Base-by-base conservation (phyloP, 2,797 vertebrate genomes). In the Chromobotia macracanthus region DNA sequence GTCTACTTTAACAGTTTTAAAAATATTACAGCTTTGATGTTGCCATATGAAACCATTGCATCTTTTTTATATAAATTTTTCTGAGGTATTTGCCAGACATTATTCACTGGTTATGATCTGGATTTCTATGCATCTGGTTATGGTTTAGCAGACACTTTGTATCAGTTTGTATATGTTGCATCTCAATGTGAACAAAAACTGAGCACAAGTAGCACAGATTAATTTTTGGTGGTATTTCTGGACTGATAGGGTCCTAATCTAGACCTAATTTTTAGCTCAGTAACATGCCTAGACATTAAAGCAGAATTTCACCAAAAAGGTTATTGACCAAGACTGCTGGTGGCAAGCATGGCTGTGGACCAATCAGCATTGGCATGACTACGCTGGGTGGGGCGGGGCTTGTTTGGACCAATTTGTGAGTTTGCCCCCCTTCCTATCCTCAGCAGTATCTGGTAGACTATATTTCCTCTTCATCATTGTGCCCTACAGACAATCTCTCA, bases 371-470 rank as follows among this genome's bases (percentile, higher is more conserved):
- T 61, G 31, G 23, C 35, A 44, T 68, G 55, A 25, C 71, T 80
- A 80, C 44, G 6, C n/a, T n/a, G n/a, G n/a, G 31, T 5, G 3
- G 31, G 8, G 11, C 8, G 61, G 70, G 41, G 44, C 77, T 63
- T 51, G 21, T 71, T 64, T 78, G 11, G 35, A 64, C 81, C 83
- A 83, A 79, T 83, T 51, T 58, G 5, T 64, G 53, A 46, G n/a
- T 55, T 28, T 38, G 46, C 53, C 60, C 72, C 61, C 69, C 61
- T 87, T 67, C 81, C 44, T 86, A 74, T 77, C 77, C 75, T 81
- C 72, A 65, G 76, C 72, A 71, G 74, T 82, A 70, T 84, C 83
- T 53, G 73, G 56, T 72, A 82, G 80, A 82, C 75, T 61, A 31
- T 31, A 50, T 68, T 66, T 69, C 77, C 65, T 77, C 60, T 82